A percentile compares a stretch with the other conserved stretches of the same genome.
Evolutionary conservation across 2,888 invertebrate genomes (phyloP).

Genomic region (Andrena bicolor): DNA sequence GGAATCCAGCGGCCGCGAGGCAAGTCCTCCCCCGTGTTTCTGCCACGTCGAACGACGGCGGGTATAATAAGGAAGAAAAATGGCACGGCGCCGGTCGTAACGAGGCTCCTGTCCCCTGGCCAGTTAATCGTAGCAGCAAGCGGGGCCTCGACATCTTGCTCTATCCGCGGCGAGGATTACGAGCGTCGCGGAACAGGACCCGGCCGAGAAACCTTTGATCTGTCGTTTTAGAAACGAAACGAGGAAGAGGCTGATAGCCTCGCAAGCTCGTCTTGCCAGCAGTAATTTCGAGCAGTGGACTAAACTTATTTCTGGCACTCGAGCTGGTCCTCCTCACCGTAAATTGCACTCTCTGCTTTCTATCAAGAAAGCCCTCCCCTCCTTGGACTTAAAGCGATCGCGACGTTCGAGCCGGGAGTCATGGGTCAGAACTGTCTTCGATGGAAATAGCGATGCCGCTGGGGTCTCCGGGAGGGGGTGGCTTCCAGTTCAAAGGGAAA

Average conservation of each 20-base stretch:
- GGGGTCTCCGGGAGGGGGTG: no score
- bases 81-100: slow-evolving; percentile 20
- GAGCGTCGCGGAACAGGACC: neutral
- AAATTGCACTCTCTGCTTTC: slow-evolving; percentile 26
- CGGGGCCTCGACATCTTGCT: neutral
- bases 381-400: slow-evolving; percentile 41
- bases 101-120: slow-evolving; percentile 21
- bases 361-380: slow-evolving; percentile 17
- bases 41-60: neutral
- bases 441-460: neutral
- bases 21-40: slow-evolving; percentile 13
- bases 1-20: slow-evolving; percentile 10
- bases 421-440: slow-evolving; percentile 26
- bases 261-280: slow-evolving; percentile 41
- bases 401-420: neutral
- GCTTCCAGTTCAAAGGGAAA: no score
- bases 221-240: slow-evolving; percentile 24
- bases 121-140: slow-evolving; percentile 22
- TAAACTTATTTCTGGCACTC: slow-evolving; percentile 51
- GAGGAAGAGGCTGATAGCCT: slow-evolving; percentile 9
- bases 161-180: neutral
- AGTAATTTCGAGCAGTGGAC: slow-evolving; percentile 52
- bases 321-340: slow-evolving; percentile 21
- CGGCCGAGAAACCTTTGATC: slow-evolving; percentile 40
- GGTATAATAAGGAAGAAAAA: slow-evolving; percentile 30